Conservation (phyloP, 2,113 vertebrate species). For the Silurus glanis region DNA sequence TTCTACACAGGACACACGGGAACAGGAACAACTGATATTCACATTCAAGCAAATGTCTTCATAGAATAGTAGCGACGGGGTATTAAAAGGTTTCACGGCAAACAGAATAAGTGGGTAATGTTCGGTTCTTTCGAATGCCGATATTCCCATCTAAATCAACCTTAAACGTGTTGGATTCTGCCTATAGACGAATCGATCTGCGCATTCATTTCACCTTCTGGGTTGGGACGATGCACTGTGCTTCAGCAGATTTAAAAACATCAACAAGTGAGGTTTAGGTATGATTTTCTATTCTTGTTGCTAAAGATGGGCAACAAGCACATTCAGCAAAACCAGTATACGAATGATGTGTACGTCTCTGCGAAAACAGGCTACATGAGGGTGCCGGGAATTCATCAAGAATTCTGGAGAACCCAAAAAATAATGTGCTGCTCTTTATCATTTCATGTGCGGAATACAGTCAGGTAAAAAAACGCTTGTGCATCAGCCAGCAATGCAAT, state of each 20-base stretch:
- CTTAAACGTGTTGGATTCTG: background rate
- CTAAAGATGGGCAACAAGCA: background rate
- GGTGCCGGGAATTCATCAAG: background rate
- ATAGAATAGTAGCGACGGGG: background rate
- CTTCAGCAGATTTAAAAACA: background rate
- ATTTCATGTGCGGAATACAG: no score
- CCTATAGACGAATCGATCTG: background rate
- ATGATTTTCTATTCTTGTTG: background rate
- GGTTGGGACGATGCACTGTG: background rate
- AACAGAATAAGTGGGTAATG: background rate
- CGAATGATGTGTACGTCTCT: background rate
- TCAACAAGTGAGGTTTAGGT: background rate
- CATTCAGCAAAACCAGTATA: background rate
- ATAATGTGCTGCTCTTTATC: background rate
- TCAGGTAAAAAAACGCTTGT: background rate
- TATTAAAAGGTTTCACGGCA: background rate
- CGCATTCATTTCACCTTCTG: background rate
- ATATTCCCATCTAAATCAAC: background rate
- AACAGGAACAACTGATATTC: background rate
- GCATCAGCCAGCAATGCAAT: background rate
- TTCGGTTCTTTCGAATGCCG: background rate
- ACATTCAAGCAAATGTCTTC: background rate
- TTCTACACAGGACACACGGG: background rate
- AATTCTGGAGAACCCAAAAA: background rate
- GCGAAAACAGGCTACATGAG: background rate